Evolutionary conservation across 1,140 invertebrate genomes (phyloP).

Genomic region (Cotesia typhae): DNA sequence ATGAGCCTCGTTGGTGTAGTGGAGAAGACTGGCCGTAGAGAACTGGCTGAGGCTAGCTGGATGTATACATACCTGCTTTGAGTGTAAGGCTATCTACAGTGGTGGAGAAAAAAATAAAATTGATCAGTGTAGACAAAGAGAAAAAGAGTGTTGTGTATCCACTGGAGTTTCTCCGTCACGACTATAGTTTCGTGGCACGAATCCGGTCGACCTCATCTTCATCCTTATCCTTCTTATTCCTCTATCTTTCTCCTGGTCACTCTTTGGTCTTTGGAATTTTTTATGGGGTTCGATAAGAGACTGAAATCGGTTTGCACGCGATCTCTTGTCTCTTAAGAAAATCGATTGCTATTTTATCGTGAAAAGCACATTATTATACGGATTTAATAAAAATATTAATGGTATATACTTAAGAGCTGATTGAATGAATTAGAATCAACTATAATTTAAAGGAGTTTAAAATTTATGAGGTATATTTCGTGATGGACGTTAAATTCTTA

Average conservation of each 20-base stretch:
- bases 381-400: not conserved
- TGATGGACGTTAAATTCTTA: slow-evolving; percentile 1
- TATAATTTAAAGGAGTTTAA: no score
- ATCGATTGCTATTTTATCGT: not conserved
- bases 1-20: slow-evolving; percentile 36
- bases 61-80: no score
- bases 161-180: slow-evolving; percentile 10
- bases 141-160: slow-evolving; percentile 14
- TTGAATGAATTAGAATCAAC: no score
- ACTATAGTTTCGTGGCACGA: slow-evolving; percentile 23
- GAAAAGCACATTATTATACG: not conserved
- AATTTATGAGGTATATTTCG: not conserved
- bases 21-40: slow-evolving; percentile 20
- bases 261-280: not conserved
- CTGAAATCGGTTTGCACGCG: slow-evolving; percentile 10
- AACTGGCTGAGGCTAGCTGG: no score
- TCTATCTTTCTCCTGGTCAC: slow-evolving; percentile 1
- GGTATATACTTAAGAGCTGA: not conserved
- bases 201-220: slow-evolving; percentile 2
- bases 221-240: not conserved
- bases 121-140: slow-evolving; percentile 4
- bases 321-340: slow-evolving; percentile 4
- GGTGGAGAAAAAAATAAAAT: not conserved
- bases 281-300: not conserved
- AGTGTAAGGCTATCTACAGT: slow-evolving; percentile 3